A percentile compares a stretch with the other conserved stretches of the same genome.
phyloP scores from a whole-genome alignment of 2,113 vertebrate genomes.

The Notothenia rossii region DNA sequence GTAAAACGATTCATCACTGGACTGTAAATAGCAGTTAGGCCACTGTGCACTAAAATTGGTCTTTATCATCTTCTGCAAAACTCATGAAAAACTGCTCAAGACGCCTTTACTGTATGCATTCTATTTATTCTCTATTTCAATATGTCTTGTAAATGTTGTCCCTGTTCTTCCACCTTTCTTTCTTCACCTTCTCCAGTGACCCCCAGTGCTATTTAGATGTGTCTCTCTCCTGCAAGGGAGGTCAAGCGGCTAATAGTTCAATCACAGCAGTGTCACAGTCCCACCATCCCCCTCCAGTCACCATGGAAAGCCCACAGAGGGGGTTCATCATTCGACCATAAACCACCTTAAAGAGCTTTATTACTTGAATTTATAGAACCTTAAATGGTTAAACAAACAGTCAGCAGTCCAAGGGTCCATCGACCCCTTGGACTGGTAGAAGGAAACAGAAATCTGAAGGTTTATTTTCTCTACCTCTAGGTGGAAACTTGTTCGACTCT shows the following conservation, averaged over 20 bases:
- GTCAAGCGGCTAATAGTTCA: slow-evolving; percentile 96
- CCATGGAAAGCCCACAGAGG: slow-evolving; percentile 46
- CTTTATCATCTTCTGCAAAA: slow-evolving; percentile 7
- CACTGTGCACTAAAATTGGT: slow-evolving; percentile 3
- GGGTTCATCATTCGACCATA: slow-evolving; percentile 78
- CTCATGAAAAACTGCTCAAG: slow-evolving; percentile 9
- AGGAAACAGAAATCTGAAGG: background rate
- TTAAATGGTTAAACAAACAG: slow-evolving; percentile 94
- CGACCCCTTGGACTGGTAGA: slow-evolving; percentile 80
- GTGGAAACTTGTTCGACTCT: slow-evolving; percentile 43
- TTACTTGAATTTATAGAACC: slow-evolving; percentile 91
- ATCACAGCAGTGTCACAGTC: slow-evolving; percentile 93
- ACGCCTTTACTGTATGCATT: background rate
- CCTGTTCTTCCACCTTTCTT: slow-evolving; percentile 63
- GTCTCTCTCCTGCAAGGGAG: slow-evolving; percentile 87
- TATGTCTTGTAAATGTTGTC: background rate
- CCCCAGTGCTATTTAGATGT: slow-evolving; percentile 86
- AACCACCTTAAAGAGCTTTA: slow-evolving; percentile 87
- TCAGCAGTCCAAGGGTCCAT: slow-evolving; percentile 90
- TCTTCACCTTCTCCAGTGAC: slow-evolving; percentile 80
- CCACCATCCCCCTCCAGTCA: slow-evolving; percentile 75
- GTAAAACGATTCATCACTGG: slow-evolving; percentile 33
- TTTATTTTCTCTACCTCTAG: slow-evolving; percentile 28
- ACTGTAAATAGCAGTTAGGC: slow-evolving; percentile 17
- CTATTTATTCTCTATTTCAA: too few species aligned